Conservation (phyloP, 2,888 invertebrate genomes). For the Dascillus cervinus region DNA sequence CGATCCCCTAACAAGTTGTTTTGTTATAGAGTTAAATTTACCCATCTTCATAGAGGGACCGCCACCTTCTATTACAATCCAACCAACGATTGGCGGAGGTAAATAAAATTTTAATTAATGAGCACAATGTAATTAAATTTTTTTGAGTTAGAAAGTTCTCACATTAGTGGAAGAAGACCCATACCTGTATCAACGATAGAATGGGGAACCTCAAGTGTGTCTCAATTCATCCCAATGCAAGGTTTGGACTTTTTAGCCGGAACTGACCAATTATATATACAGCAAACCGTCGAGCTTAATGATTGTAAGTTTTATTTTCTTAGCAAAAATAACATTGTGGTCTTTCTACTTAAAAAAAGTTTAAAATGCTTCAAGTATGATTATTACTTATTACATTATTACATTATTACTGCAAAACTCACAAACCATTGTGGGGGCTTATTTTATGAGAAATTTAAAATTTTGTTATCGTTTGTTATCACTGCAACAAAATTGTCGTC, state of each 20-base stretch:
- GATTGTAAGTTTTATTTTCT: slow-evolving; percentile 50
- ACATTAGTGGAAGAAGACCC: slow-evolving; percentile 41
- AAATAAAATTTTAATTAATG: slow-evolving; percentile 2
- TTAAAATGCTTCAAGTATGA: too few species aligned
- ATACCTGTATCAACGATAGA: slow-evolving; percentile 54
- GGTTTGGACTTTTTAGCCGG: slow-evolving; percentile 67
- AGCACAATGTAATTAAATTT: not conserved
- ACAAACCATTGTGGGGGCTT: too few species aligned
- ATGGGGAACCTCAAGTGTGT: slow-evolving; percentile 50
- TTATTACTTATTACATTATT: too few species aligned
- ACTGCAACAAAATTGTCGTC: too few species aligned
- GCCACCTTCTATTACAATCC: slow-evolving; percentile 11
- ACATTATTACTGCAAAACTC: too few species aligned
- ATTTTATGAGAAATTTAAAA: too few species aligned
- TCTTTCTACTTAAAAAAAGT: too few species aligned
- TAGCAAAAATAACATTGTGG: too few species aligned
- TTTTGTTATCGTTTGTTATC: too few species aligned
- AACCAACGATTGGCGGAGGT: slow-evolving; percentile 10
- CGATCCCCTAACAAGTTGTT: too few species aligned
- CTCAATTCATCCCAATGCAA: slow-evolving; percentile 55
- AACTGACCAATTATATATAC: slow-evolving; percentile 61
- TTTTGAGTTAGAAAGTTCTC: slow-evolving; percentile 7
- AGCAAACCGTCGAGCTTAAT: slow-evolving; percentile 72
- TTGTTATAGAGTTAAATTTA: slow-evolving; percentile 17
- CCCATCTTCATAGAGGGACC: slow-evolving; percentile 12